phyloP scores from a whole-genome alignment of 1,140 invertebrate species.

The Bombus soroeensis region DNA sequence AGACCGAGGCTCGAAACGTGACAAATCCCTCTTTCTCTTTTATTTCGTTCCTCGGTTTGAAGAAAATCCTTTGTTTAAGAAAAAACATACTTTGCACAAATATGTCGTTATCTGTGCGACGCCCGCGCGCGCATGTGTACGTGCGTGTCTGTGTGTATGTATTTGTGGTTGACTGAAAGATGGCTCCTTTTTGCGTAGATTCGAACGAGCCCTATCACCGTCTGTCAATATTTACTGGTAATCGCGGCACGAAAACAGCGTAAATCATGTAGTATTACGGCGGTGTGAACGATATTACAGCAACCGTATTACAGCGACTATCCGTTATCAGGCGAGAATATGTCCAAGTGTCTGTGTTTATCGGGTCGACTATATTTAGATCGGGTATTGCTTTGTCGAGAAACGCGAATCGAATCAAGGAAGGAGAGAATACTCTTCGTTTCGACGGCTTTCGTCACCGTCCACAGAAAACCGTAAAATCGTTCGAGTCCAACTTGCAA shows the following conservation, averaged over 20 bases:
- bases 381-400: slow-evolving; percentile 44
- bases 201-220: slow-evolving; percentile 16
- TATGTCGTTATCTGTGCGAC: slow-evolving; percentile 4
- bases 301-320: slow-evolving; percentile 53
- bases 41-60: neutral
- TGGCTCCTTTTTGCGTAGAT: slow-evolving; percentile 10
- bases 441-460: neutral
- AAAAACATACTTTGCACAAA: neutral
- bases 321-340: slow-evolving; percentile 54
- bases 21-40: neutral
- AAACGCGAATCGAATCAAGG: slow-evolving; percentile 47
- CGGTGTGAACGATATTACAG: slow-evolving; percentile 57
- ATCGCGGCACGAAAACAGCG: slow-evolving; percentile 41
- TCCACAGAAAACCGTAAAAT: neutral
- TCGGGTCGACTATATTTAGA: slow-evolving; percentile 57
- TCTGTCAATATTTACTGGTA: slow-evolving; percentile 45
- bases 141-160: too few species aligned
- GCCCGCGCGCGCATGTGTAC: too few species aligned
- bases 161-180: neutral
- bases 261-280: slow-evolving; percentile 56
- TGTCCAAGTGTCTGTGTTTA: slow-evolving; percentile 61
- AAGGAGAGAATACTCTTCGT: slow-evolving; percentile 6
- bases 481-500: neutral
- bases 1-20: neutral
- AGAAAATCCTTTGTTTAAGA: too few species aligned